Percentiles rank a stretch among this genome's conserved stretches.
Evolutionary conservation across 2,888 invertebrate species (phyloP).

Genomic region (Chromoteleia sp.): DNA sequence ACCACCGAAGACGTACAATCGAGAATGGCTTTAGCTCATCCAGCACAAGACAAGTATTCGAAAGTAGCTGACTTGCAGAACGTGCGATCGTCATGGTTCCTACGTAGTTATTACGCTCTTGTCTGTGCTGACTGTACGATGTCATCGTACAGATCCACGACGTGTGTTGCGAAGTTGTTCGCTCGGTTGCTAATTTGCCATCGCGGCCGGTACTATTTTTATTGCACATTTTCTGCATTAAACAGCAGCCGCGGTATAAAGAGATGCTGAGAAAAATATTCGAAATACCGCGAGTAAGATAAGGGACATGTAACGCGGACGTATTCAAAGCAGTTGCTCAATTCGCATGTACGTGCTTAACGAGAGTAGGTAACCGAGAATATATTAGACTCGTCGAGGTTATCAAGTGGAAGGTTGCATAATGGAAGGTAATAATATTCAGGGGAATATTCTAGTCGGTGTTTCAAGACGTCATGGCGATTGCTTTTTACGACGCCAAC

Average conservation of each 20-base stretch:
- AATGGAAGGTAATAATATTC: slow-evolving; percentile 58
- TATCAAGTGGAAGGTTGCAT: slow-evolving; percentile 67
- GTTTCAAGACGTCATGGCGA: slow-evolving; percentile 41
- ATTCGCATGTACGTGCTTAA: slow-evolving; percentile 64
- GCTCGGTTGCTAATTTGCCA: slow-evolving; percentile 19
- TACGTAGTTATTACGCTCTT: slow-evolving; percentile 55
- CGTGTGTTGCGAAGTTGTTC: slow-evolving; percentile 10
- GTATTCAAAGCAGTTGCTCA: slow-evolving; percentile 66
- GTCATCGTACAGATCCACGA: slow-evolving; percentile 22
- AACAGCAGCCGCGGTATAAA: slow-evolving; percentile 1
- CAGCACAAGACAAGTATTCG: slow-evolving; percentile 56
- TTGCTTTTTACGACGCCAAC: slow-evolving; percentile 4
- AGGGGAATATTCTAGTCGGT: slow-evolving; percentile 52
- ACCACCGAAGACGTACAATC: slow-evolving; percentile 35
- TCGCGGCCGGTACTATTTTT: background rate
- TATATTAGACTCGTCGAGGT: slow-evolving; percentile 68
- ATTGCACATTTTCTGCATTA: slow-evolving; percentile 4
- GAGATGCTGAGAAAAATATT: slow-evolving; percentile 50
- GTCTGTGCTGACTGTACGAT: slow-evolving; percentile 28
- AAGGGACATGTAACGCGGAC: slow-evolving; percentile 59
- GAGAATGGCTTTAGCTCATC: slow-evolving; percentile 50
- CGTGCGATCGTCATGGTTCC: slow-evolving; percentile 68
- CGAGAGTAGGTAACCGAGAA: slow-evolving; percentile 67
- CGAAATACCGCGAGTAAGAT: slow-evolving; percentile 50
- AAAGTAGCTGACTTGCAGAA: slow-evolving; percentile 70